Evolutionary conservation across 2,113 vertebrate species (phyloP).

Genomic region (Centropristis striata): DNA sequence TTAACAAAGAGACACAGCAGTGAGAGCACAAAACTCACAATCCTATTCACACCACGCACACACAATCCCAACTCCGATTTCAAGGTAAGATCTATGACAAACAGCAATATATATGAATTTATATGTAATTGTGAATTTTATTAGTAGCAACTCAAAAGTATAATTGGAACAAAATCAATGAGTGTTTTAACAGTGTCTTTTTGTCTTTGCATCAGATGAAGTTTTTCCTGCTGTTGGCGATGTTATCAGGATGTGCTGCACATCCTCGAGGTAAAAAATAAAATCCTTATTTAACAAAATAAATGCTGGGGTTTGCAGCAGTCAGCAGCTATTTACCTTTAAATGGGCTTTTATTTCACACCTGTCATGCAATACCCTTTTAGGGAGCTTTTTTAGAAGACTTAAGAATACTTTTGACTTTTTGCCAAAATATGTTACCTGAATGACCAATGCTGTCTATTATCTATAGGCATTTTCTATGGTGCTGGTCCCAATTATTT

Average conservation of each 20-base stretch:
- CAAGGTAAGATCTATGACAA: slow-evolving; percentile 45
- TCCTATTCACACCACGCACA: background rate
- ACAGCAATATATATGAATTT: background rate
- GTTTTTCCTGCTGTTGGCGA: slow-evolving; percentile 37
- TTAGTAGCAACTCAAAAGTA: background rate
- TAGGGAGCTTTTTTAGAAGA: background rate
- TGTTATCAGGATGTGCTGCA: slow-evolving; percentile 54
- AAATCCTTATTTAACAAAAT: background rate
- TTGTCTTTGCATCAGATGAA: slow-evolving; percentile 59
- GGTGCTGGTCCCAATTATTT: background rate
- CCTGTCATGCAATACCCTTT: background rate
- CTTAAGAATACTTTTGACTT: too few species aligned
- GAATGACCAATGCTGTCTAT: background rate
- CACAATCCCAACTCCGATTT: background rate
- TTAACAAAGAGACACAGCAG: background rate
- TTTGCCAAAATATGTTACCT: background rate
- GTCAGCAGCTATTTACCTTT: background rate
- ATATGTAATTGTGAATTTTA: too few species aligned
- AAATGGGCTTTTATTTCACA: background rate
- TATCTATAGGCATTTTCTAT: background rate
- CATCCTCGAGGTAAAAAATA: slow-evolving; percentile 50
- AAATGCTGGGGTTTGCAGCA: background rate
- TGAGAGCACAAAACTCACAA: background rate
- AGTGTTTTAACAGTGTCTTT: background rate
- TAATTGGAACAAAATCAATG: too few species aligned